Conservation (phyloP, 2,113 vertebrate genomes). For the Nycticebus coucang region DNA sequence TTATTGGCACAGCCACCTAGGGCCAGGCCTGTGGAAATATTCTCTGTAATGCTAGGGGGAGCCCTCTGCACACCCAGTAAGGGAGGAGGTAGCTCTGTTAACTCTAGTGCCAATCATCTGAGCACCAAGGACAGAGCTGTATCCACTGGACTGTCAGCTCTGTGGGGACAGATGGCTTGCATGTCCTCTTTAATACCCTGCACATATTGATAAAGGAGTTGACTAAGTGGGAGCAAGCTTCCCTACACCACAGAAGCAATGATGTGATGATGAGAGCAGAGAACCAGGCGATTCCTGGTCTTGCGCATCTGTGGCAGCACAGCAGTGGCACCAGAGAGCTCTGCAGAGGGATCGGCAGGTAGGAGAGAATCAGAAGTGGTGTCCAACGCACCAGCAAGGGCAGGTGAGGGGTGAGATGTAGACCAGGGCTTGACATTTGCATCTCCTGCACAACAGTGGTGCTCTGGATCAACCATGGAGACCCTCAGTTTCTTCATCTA, state of each 20-base stretch:
- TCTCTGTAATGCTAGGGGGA: neutral
- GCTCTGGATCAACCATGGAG: neutral
- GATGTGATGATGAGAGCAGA: neutral
- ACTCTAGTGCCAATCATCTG: neutral
- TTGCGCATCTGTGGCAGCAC: neutral
- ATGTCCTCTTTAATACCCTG: neutral
- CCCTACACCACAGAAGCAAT: neutral
- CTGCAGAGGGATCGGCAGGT: neutral
- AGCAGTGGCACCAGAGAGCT: neutral
- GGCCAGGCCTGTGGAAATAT: neutral
- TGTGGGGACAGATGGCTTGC: neutral
- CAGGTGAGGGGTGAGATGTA: neutral
- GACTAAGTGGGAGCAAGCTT: neutral
- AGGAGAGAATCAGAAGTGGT: neutral
- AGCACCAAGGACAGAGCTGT: neutral
- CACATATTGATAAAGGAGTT: neutral
- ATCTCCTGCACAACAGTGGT: neutral
- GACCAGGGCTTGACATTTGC: neutral
- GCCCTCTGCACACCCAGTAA: neutral
- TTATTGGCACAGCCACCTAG: neutral
- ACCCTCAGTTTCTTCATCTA: neutral
- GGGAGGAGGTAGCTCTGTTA: neutral
- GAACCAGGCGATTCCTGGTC: neutral
- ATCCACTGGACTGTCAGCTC: neutral
- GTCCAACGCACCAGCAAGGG: neutral